These are phyloP conservation scores for Aradus depressus DNA, from an alignment of 2,888 invertebrate species.

Conservation along the genomic window DNA sequence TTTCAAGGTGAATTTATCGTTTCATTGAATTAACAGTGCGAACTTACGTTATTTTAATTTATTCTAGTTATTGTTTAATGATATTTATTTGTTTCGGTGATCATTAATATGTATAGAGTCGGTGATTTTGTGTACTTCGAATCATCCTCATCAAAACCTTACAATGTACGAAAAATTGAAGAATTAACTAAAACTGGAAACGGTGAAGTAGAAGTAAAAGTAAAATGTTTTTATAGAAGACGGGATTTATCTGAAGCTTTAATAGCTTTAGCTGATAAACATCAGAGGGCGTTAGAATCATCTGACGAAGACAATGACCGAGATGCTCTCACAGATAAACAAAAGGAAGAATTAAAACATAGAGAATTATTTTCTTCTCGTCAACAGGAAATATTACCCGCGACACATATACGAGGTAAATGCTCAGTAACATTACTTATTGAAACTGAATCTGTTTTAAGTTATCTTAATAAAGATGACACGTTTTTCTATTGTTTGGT, in stretches of 20 bases:
- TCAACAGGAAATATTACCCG: slow-evolving; percentile 94
- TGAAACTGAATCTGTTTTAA: slow-evolving; percentile 92
- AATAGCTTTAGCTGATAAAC: slow-evolving; percentile 95
- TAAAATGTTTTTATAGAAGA: slow-evolving; percentile 97
- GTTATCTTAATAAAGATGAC: slow-evolving; percentile 95
- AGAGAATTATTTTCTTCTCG: slow-evolving; percentile 95
- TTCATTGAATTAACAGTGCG: too few species aligned
- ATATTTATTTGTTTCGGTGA: too few species aligned
- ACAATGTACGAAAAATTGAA: slow-evolving; percentile 97
- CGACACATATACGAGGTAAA: slow-evolving; percentile 97
- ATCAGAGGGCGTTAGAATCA: slow-evolving; percentile 43
- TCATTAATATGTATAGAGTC: slow-evolving; percentile 97
- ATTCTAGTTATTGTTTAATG: too few species aligned
- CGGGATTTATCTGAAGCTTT: slow-evolving; percentile 91
- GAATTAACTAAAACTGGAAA: slow-evolving; percentile 95
- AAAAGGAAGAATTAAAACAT: slow-evolving; percentile 92
- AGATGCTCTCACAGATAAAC: slow-evolving; percentile 58
- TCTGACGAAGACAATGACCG: slow-evolving; percentile 25
- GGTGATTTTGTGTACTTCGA: slow-evolving; percentile 99
- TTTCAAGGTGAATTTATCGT: too few species aligned
- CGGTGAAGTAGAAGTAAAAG: slow-evolving; percentile 98
- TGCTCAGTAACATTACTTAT: slow-evolving; percentile 97
- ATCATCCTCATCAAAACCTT: slow-evolving; percentile 91
- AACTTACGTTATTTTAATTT: too few species aligned
- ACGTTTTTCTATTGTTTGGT: slow-evolving; percentile 99